A percentile compares a stretch with the other conserved stretches of the same genome.
Evolutionary conservation across 1,140 invertebrate species (phyloP).

Genomic region (Hylaeus anthracinus): DNA sequence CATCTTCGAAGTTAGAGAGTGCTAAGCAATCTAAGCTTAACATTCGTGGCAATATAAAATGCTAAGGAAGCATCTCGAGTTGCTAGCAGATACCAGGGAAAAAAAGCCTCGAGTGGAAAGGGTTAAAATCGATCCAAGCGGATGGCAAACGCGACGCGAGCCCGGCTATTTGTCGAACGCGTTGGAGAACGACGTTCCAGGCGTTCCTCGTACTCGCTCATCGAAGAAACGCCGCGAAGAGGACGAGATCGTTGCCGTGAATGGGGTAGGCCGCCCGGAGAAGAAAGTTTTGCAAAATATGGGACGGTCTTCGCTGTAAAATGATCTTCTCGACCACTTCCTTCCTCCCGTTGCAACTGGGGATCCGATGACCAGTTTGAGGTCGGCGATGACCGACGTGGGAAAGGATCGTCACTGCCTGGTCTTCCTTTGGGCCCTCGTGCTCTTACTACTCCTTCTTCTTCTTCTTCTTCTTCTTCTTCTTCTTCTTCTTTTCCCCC

Average conservation of each 20-base stretch:
- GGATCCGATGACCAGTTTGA: constrained; percentile 81
- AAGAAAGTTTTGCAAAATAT: constrained; percentile 72
- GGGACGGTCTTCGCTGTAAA: constrained; percentile 74
- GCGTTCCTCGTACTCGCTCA: constrained; percentile 17
- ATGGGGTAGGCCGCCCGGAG: constrained; percentile 27
- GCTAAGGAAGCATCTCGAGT: too few relatives aligned
- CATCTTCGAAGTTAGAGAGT: too few relatives aligned
- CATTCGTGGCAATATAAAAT: too few relatives aligned
- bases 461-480: constrained; percentile 25
- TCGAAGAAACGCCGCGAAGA: not conserved
- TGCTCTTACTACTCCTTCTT: constrained; percentile 21
- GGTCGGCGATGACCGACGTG: constrained; percentile 80
- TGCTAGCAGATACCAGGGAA: too few relatives aligned
- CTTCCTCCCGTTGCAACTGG: constrained; percentile 72
- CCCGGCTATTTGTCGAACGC: too few relatives aligned
- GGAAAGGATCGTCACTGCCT: constrained; percentile 76
- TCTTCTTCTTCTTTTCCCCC: constrained; percentile 17
- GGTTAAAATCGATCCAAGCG: too few relatives aligned
- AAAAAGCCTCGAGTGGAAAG: too few relatives aligned
- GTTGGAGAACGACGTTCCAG: constrained; percentile 1
- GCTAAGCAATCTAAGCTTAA: too few relatives aligned
- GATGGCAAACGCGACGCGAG: too few relatives aligned
- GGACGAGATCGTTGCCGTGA: constrained; percentile 18
- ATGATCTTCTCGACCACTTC: constrained; percentile 79
- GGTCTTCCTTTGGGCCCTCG: constrained; percentile 47